Evolutionary conservation across 1,140 invertebrate species (phyloP).

Genomic region (Drosophila lacteicornis): DNA sequence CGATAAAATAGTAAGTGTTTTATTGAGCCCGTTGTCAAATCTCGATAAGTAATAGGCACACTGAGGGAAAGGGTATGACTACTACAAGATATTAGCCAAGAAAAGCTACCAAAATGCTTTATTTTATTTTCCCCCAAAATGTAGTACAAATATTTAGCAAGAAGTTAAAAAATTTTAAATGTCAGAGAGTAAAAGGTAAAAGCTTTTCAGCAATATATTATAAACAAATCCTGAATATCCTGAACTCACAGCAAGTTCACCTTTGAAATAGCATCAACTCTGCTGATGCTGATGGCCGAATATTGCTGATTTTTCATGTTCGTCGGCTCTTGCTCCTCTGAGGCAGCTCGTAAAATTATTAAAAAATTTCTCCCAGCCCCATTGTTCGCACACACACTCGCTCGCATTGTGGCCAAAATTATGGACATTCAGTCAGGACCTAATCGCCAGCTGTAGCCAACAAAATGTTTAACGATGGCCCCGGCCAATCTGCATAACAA

Average conservation of each 20-base stretch:
- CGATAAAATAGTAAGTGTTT: constrained; percentile 16
- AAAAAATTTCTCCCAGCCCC: not conserved
- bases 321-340: not conserved
- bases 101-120: too few species aligned
- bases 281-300: not conserved
- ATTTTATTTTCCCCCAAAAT: too few species aligned
- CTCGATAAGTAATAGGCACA: not conserved
- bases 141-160: too few species aligned
- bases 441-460: constrained; percentile 12
- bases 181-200: too few species aligned
- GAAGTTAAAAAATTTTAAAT: too few species aligned
- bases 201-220: too few species aligned
- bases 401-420: constrained; percentile 8
- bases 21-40: constrained; percentile 12
- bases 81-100: too few species aligned
- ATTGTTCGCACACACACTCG: constrained; percentile 22
- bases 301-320: constrained; percentile 9
- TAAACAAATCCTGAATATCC: too few species aligned
- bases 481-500: constrained; percentile 47
- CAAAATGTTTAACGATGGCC: constrained; percentile 38
- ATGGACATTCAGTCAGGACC: not conserved
- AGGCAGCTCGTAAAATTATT: constrained; percentile 13
- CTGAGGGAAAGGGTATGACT: not conserved
- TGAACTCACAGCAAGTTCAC: too few species aligned
- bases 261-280: not conserved